Evolutionary conservation across 2,888 invertebrate genomes (phyloP).

Genomic region (Maniola hyperantus): DNA sequence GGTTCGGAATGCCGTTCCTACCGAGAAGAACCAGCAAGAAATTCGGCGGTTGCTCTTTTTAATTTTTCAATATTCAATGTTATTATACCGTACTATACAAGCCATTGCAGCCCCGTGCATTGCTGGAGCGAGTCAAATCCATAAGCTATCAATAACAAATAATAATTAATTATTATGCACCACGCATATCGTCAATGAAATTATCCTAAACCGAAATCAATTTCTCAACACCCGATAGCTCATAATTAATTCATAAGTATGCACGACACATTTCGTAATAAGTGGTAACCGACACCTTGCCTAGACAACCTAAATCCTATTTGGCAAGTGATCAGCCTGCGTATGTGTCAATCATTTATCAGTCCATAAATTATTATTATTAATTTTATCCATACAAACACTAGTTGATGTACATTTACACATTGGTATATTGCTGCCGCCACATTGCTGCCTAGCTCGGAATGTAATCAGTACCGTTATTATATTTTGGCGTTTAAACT

Average conservation of each 20-base stretch:
- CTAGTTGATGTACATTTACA: too few relatives aligned
- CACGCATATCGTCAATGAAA: slow-evolving; percentile 24
- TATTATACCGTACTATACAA: too few relatives aligned
- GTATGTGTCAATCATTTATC: not conserved
- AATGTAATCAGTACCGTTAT: too few relatives aligned
- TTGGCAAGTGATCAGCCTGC: slow-evolving; percentile 25
- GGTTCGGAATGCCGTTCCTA: too few relatives aligned
- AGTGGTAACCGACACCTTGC: slow-evolving; percentile 28
- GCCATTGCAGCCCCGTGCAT: too few relatives aligned
- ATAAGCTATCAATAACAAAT: slow-evolving; percentile 3
- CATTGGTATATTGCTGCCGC: too few relatives aligned
- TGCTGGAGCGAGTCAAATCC: too few relatives aligned
- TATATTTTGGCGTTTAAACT: too few relatives aligned
- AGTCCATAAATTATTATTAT: not conserved
- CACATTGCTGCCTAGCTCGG: too few relatives aligned
- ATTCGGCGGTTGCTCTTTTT: too few relatives aligned
- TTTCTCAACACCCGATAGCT: slow-evolving; percentile 28
- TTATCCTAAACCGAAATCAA: slow-evolving; percentile 28
- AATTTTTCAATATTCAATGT: too few relatives aligned
- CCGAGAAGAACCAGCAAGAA: too few relatives aligned
- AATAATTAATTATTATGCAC: slow-evolving; percentile 24
- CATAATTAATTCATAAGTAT: slow-evolving; percentile 35
- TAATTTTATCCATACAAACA: slow-evolving; percentile 35
- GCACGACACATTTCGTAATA: slow-evolving; percentile 31
- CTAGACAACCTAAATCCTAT: slow-evolving; percentile 35